Base-by-base conservation (phyloP, 2,113 vertebrate species). In the Harpagus bidentatus region DNA sequence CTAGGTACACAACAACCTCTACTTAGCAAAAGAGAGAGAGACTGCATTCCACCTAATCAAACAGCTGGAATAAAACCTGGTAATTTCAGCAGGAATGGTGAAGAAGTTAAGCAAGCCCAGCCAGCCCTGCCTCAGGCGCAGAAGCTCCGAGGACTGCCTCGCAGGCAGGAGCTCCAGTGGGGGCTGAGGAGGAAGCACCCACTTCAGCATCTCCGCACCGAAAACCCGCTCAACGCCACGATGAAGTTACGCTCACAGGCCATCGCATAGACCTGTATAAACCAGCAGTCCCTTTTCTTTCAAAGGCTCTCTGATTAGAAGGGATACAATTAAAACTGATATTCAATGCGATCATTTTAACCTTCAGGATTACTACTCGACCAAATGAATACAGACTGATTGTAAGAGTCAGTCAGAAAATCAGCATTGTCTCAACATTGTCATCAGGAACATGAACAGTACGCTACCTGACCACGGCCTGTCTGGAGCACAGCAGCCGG, bases 61-160 rank as follows among this genome's bases (percentile, higher is more conserved):
- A 62, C 36, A 47, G 36, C 42, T 59, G 29, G 71, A 55, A 73
- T 14, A 55, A 88, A 95, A 48, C 10, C 45, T 42, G 43, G 8
- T 7, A 11, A 26, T 80, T 90, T 78, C 42, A 84, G 53, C 2
- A 3, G 43, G 12, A 62, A 58, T 7, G 66, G 16, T 28, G 50
- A 77, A 58, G 29, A 58, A 23, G 11, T 48, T 58, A 70, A 62
- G 62, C 58, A 73, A 13, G 19, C 34, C 2, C 3, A 71, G 10
- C 21, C 12, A 5, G 6, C 16, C 21, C 59, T 63, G 53, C 50
- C 47, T 71, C 8, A 67, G 2, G 2, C 20, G 56, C 1, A 15
- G 59, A 58, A 48, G 29, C 32, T 50, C 70, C 0, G 0, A 90
- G 29, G 59, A 38, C 2, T 1, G 7, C 45, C 6, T 10, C 0